Conservation (phyloP, 2,888 invertebrate genomes). For the Ischnus inquisitorius region DNA sequence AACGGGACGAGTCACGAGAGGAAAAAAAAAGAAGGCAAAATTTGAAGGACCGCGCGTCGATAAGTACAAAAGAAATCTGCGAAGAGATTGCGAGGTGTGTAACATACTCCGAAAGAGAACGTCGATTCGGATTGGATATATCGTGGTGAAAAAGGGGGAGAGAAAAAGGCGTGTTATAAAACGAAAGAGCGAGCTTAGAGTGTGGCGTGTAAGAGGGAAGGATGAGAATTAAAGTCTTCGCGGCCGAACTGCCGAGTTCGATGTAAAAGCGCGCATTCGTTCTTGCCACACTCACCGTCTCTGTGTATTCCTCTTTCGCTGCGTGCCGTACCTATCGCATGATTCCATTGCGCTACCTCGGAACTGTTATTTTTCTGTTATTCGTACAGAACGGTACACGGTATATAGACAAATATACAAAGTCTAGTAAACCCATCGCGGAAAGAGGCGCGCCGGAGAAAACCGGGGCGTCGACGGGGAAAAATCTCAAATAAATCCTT, state of each 20-base stretch:
- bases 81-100: slow-evolving; percentile 13
- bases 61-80: slow-evolving; percentile 21
- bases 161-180: neutral
- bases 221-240: slow-evolving; percentile 45
- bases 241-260: slow-evolving; percentile 11
- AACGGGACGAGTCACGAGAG: neutral
- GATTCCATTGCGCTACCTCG: slow-evolving; percentile 63
- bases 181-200: slow-evolving; percentile 33
- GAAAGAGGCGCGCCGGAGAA: slow-evolving; percentile 40
- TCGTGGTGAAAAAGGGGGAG: neutral
- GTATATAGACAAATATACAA: slow-evolving; percentile 68
- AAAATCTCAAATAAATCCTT: slow-evolving; percentile 84
- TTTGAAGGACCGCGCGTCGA: neutral
- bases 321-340: slow-evolving; percentile 35
- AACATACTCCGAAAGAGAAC: slow-evolving; percentile 26
- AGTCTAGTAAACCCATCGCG: slow-evolving; percentile 47
- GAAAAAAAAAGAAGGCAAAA: slow-evolving; percentile 6
- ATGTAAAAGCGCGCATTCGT: slow-evolving; percentile 13
- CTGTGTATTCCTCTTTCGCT: slow-evolving; percentile 29
- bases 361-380: slow-evolving; percentile 75
- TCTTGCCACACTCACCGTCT: neutral
- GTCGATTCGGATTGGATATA: slow-evolving; percentile 18
- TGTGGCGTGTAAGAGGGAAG: slow-evolving; percentile 11
- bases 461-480: slow-evolving; percentile 68
- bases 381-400: slow-evolving; percentile 77